phyloP scores from a whole-genome alignment of 2,113 vertebrate species.

The Poeciliopsis prolifica region DNA sequence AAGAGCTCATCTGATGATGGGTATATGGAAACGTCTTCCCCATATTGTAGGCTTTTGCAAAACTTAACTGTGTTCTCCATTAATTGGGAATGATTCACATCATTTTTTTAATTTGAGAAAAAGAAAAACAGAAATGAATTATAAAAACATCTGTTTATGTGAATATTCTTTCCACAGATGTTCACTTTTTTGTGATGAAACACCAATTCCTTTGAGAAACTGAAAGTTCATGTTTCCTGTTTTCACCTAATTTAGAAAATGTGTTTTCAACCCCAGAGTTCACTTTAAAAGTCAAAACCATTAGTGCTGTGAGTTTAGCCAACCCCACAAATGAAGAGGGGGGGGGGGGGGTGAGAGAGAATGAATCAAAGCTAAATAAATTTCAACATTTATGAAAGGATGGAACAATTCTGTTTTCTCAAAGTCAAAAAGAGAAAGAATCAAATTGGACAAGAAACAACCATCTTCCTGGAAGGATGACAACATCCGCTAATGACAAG shows the following conservation, averaged over 20 bases:
- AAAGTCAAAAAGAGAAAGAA: not conserved
- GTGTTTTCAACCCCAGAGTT: not conserved
- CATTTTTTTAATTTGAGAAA: not conserved
- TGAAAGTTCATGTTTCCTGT: not conserved
- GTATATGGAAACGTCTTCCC: not conserved
- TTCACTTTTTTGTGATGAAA: not conserved
- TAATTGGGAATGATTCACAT: not conserved
- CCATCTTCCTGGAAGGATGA: conserved; percentile 2
- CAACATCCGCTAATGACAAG: conserved; percentile 22
- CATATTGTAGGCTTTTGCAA: not conserved
- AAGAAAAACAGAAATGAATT: not conserved
- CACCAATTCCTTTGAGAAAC: conserved; percentile 6
- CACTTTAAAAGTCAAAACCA: conserved; percentile 8
- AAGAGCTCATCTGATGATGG: not conserved
- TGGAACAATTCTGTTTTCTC: not conserved
- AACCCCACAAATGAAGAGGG: not conserved
- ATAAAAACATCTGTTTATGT: not conserved
- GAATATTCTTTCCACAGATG: not conserved
- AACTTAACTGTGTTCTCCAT: not conserved
- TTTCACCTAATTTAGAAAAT: conserved; percentile 11
- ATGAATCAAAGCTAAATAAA: not conserved
- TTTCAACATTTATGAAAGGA: conserved; percentile 12
- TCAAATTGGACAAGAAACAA: conserved; percentile 23
- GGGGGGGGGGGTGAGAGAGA: not conserved
- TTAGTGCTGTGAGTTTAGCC: not conserved